A percentile compares a stretch with the other conserved stretches of the same genome.
These are phyloP conservation scores for Gymnorhina tibicen DNA, from an alignment of 2,113 vertebrate species.

Conservation along the genomic window DNA sequence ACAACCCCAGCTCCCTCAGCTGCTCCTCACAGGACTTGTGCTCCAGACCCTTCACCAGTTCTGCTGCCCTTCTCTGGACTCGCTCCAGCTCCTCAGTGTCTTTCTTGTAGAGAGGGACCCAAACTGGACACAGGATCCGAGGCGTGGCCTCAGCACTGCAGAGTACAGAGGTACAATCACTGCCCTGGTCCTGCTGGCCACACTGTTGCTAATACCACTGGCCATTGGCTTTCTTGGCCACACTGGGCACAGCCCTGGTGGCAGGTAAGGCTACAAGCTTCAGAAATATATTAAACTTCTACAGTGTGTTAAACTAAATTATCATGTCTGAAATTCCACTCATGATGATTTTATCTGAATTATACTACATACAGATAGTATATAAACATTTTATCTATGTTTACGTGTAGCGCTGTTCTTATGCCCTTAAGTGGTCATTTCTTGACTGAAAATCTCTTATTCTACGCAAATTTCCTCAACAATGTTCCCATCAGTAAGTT, in stretches of 20 bases:
- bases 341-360: neutral
- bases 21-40: neutral
- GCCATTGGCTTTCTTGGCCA: neutral
- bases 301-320: neutral
- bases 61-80: rapidly evolving
- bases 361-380: neutral
- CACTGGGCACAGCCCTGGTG: neutral
- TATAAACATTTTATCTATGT: neutral
- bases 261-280: neutral
- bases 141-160: neutral
- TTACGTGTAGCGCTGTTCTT: neutral
- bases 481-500: neutral
- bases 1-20: neutral
- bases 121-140: neutral
- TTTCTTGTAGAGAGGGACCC: neutral
- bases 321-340: neutral
- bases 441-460: neutral
- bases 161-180: neutral
- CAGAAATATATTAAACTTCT: neutral
- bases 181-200: neutral
- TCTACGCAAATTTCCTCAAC: neutral
- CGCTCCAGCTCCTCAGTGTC: rapidly evolving
- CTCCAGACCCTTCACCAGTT: neutral
- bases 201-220: neutral
- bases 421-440: neutral